Percentiles rank a stretch among this genome's conserved stretches.
Conservation (phyloP, 2,888 invertebrate species). For the Linyphia triangularis region DNA sequence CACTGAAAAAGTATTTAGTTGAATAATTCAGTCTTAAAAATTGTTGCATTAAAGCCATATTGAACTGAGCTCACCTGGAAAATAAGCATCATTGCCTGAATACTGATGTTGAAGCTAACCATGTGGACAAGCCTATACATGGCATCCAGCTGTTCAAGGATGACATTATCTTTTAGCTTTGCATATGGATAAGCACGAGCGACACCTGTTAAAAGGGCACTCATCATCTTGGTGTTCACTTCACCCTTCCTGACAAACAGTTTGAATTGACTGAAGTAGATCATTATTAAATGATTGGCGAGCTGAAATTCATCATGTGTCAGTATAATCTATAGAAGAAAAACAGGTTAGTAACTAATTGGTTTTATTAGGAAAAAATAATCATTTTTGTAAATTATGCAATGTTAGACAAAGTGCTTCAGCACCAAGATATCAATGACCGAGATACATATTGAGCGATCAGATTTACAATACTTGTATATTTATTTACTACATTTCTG, state of each 20-base stretch:
- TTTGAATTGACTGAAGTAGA: conserved; percentile 98
- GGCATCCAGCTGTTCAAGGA: conserved; percentile 86
- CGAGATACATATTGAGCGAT: too few relatives aligned
- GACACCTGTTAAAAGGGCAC: conserved; percentile 89
- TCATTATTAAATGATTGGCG: conserved; percentile 90
- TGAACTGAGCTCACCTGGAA: conserved; percentile 81
- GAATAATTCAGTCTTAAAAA: too few relatives aligned
- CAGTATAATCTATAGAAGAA: conserved; percentile 64
- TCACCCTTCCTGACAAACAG: conserved; percentile 91
- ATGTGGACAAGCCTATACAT: conserved; percentile 90
- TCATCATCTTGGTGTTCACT: conserved; percentile 90
- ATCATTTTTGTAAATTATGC: too few relatives aligned
- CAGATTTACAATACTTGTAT: too few relatives aligned
- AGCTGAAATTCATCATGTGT: conserved; percentile 86
- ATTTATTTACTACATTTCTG: too few relatives aligned
- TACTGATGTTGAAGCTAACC: conserved; percentile 86
- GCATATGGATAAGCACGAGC: conserved; percentile 92
- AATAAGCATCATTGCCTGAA: conserved; percentile 84
- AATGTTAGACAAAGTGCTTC: too few relatives aligned
- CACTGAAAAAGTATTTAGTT: too few relatives aligned
- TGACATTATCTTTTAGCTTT: conserved; percentile 82
- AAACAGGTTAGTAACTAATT: background rate
- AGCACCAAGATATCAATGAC: too few relatives aligned
- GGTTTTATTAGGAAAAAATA: too few relatives aligned
- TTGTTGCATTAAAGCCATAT: too few relatives aligned